Evolutionary conservation across 2,888 invertebrate species (phyloP), one percentile per base, ranked within the genome.

Genomic region (Macaria liturata): DNA sequence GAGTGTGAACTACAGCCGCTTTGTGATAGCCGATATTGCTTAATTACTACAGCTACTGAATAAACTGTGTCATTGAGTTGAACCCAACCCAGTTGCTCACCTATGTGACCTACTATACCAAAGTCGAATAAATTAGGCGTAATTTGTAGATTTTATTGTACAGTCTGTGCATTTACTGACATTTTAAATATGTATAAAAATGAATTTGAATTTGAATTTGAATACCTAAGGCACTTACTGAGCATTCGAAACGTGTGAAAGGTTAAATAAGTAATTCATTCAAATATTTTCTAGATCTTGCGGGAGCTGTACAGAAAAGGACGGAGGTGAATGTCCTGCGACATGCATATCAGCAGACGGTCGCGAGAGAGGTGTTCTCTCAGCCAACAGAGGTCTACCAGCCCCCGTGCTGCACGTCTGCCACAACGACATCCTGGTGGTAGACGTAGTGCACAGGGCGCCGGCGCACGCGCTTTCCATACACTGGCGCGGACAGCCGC

Each of bases 401-500:
- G 93, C 93, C 4, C 94, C 94, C 1, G 78, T 92, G 1, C 90
- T 94, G 4, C 93, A 95, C 83, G 95, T 95, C 9, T 95, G 95
- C 75, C 93, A 95, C 71, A 95, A 95, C 75, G 97, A 97, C 76
- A 94, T 95, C 53, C 88, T 97, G 4, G 94, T 96, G 0, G 95
- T 96, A 0, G 96, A 96, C 71, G 95, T 96, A 1, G 93, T 94
- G 4, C 97, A 97, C 74, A 92, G 94, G 65, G 92, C 96, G 51
- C 94, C 95, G 0, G 95, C 95, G 0, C 94, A 95, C 72, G 94
- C 94, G 0, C 88, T 95, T 0, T 93, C 95, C 0, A 92, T 97
- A 50, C 97, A 97, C 81, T 97, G 96, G 96, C 94, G 96, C 64
- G 97, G 97, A 0, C 96, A 96, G 65, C 95, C 94, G 71, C 76